Conservation (phyloP, 2,113 vertebrate genomes). For the Brachyhypopomus occidentalis region DNA sequence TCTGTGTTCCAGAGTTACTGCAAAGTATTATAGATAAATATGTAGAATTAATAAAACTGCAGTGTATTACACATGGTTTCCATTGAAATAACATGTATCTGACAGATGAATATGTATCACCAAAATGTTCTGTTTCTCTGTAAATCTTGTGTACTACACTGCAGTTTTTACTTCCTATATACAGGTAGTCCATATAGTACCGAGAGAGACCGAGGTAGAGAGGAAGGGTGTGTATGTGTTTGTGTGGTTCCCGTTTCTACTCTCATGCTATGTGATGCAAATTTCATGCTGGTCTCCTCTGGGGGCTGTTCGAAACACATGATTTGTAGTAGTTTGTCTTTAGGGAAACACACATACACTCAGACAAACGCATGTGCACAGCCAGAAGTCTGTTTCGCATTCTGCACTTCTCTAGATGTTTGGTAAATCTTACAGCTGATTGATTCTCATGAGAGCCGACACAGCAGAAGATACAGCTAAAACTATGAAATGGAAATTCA, state of each 20-base stretch:
- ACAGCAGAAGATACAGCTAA: not conserved
- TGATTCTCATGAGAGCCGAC: not conserved
- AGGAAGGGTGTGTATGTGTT: not conserved
- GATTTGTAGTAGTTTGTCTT: slow-evolving; percentile 60
- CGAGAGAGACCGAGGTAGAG: too few species aligned
- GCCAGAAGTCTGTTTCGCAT: slow-evolving; percentile 48
- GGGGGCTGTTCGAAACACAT: slow-evolving; percentile 51
- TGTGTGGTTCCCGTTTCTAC: slow-evolving; percentile 35
- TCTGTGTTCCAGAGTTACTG: too few species aligned
- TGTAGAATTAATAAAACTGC: too few species aligned
- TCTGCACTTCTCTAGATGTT: not conserved
- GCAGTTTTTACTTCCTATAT: too few species aligned
- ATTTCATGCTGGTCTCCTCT: slow-evolving; percentile 55
- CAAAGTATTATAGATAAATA: too few species aligned
- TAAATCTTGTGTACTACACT: too few species aligned
- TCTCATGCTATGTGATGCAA: slow-evolving; percentile 48
- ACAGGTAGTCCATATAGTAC: too few species aligned
- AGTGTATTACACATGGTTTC: too few species aligned
- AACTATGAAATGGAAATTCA: slow-evolving; percentile 1
- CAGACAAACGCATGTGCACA: slow-evolving; percentile 35
- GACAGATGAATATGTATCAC: too few species aligned
- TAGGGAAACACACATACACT: slow-evolving; percentile 43
- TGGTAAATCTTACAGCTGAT: slow-evolving; percentile 31
- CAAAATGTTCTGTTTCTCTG: too few species aligned
- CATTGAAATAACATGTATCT: too few species aligned